Base-by-base conservation (phyloP, 2,113 vertebrate genomes). In the Rhinopomastus cyanomelas region DNA sequence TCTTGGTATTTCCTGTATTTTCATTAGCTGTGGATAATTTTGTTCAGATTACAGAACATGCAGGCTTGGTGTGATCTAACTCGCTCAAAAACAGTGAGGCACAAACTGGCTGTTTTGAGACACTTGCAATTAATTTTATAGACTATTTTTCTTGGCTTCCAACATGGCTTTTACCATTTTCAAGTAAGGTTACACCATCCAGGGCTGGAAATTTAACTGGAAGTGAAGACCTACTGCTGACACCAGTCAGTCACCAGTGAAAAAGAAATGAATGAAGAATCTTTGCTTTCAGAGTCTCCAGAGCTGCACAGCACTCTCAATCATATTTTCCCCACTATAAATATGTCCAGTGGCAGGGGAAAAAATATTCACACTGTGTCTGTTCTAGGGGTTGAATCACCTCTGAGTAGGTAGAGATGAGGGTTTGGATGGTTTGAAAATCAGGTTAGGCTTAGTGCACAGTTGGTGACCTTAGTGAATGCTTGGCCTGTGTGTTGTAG, bases 401-500 rank as follows among this genome's bases (percentile, higher is more conserved):
- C 7, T 64, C 62, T 27, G 15, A 8, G 19, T 22, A 78, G n/a
- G 5, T 5, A 8, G 36, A 51, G 12, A 10, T 37, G 48, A 19
- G 7, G 1, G 4, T 29, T 73, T 0, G 17, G 32, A 16, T 44
- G n/a, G 18, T 53, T 53, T 65, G 46, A 25, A 81, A 71, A 25
- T 34, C 2, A 20, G 37, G 25, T 37, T 79, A 32, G 42, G 8
- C 20, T 46, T 46, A 6, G 39, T 2, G 2, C 10, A 5, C 30
- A 25, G 39, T 6, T 49, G 36, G 17, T 78, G 61, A 62, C n/a
- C 14, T 82, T 34, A 52, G 30, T 2, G 16, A 53, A 17, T 55
- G 16, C 26, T 55, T 37, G 71, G 55, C 57, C 21, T 22, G 7
- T 0, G 0, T 32, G 12, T 9, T 1, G 26, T 67, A 64, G 57